Conservation (phyloP, 2,797 vertebrate genomes). For the Heterohyrax brucei region DNA sequence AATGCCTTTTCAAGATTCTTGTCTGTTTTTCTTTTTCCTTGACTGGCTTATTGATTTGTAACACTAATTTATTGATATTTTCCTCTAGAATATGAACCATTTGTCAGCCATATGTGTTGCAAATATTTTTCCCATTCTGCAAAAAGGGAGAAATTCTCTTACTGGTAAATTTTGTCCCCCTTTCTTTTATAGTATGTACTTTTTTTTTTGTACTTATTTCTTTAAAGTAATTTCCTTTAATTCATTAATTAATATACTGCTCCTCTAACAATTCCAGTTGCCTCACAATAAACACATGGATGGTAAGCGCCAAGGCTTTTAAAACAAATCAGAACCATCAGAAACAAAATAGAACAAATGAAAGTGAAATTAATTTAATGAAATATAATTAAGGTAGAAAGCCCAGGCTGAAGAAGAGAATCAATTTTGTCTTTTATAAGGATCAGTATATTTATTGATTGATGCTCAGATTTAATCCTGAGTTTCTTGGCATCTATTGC, state of each 20-base stretch:
- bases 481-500: constrained; percentile 24
- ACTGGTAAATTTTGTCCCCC: background rate
- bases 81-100: background rate
- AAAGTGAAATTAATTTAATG: background rate
- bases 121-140: background rate
- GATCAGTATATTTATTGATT: constrained; percentile 40
- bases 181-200: constrained; percentile 41
- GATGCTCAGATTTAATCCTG: background rate
- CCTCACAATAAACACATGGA: background rate
- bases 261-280: constrained; percentile 14
- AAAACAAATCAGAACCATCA: constrained; percentile 14
- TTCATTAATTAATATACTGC: background rate
- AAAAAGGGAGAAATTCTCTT: background rate
- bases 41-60: background rate
- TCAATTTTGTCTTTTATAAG: constrained; percentile 21
- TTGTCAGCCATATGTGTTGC: background rate
- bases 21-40: background rate
- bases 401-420: background rate
- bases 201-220: background rate
- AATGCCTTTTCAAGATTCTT: background rate
- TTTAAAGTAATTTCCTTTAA: background rate
- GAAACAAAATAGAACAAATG: constrained; percentile 41
- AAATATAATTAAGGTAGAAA: constrained; percentile 42
- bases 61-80: background rate
- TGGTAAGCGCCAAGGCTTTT: background rate